These are phyloP conservation scores for Euschistus heros DNA, from an alignment of 1,140 invertebrate species.

Conservation along the genomic window DNA sequence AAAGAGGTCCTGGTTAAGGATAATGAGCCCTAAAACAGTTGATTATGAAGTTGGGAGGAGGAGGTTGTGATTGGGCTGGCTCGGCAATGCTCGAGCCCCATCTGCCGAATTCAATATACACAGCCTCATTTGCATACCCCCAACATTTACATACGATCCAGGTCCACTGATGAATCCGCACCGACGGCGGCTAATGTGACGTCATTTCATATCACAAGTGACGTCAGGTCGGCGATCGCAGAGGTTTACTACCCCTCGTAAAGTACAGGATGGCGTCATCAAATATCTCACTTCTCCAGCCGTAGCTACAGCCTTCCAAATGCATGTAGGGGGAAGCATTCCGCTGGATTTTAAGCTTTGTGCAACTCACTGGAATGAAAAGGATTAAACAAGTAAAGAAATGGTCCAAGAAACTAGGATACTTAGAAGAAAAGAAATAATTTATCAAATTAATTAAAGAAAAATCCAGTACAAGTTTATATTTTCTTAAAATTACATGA, in stretches of 20 bases:
- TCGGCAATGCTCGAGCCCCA: neutral
- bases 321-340: neutral
- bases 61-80: neutral
- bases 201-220: neutral
- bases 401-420: no score
- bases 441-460: no score
- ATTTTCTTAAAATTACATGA: no score
- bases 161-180: neutral
- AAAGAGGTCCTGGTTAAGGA: no score
- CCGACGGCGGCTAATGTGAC: slow-evolving; percentile 6
- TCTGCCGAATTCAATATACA: slow-evolving; percentile 5
- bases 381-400: no score
- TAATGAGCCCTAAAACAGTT: no score
- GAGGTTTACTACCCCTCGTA: slow-evolving; percentile 4
- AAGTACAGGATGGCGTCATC: neutral
- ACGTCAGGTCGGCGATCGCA: neutral
- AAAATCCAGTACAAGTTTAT: no score
- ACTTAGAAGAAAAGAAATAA: no score
- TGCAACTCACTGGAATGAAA: neutral
- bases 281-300: no score
- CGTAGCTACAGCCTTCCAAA: no score
- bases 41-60: no score
- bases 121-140: slow-evolving; percentile 3
- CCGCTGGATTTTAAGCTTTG: neutral
- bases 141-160: neutral